A percentile compares a stretch with the other conserved stretches of the same genome.
Conservation (phyloP, 2,888 invertebrate genomes). For the Drosophila siamana region DNA sequence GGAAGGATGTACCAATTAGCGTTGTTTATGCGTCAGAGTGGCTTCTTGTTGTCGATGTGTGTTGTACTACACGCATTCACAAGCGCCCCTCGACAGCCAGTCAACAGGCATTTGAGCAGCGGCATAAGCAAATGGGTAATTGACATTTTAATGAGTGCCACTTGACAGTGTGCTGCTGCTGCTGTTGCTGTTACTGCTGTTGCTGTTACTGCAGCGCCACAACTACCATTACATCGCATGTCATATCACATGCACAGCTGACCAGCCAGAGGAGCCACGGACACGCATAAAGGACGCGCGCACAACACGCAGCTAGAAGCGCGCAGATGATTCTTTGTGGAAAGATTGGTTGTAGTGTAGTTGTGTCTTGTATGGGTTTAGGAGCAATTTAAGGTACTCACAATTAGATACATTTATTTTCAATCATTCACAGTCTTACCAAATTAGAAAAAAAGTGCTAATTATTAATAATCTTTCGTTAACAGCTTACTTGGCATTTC, state of each 20-base stretch:
- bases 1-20: constrained; percentile 33
- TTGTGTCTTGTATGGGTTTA: too few relatives aligned
- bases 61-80: constrained; percentile 19
- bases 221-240: neutral
- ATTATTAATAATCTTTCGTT: too few relatives aligned
- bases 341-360: neutral
- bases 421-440: too few relatives aligned
- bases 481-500: too few relatives aligned
- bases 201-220: neutral
- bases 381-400: too few relatives aligned
- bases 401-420: too few relatives aligned
- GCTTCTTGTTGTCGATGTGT: constrained; percentile 14
- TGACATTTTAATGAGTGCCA: constrained; percentile 39
- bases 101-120: constrained; percentile 21
- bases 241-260: constrained; percentile 13
- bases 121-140: constrained; percentile 35
- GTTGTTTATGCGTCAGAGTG: constrained; percentile 23
- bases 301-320: neutral
- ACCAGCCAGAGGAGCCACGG: constrained; percentile 5
- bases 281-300: neutral
- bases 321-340: neutral
- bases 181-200: neutral
- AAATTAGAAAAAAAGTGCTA: too few relatives aligned
- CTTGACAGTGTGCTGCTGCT: constrained; percentile 20
- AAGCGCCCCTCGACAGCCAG: constrained; percentile 12